Evolutionary conservation across 2,888 invertebrate genomes (phyloP), one percentile per base, ranked within the genome.

Genomic region (Selenia dentaria): DNA sequence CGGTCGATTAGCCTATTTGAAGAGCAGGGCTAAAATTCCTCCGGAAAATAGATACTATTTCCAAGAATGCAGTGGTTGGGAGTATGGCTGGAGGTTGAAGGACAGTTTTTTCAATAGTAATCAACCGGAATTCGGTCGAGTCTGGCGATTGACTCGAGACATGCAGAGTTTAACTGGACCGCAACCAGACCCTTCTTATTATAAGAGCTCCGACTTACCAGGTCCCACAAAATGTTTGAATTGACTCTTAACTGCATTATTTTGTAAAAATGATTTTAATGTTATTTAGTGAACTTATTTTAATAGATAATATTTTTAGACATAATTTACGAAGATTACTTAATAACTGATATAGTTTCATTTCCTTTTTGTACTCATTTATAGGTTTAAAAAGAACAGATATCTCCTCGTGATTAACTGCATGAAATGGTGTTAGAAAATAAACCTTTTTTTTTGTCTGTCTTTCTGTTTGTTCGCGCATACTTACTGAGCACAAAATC

Each of bases 31-130:
- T 36, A 62, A 57, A 39, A 64, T 64, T 2, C 10, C 49, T 9
- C 78, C 78, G 0, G 79, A 79, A 39, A 44, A 68, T 4, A 76
- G 69, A 47, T 80, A 64, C 40, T 79, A 80, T 36, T 75, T 75
- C 33, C 53, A 27, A 10, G 70, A 73, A 52, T 49, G 58, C 6
- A 52, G 33, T 37, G 67, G 60, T 0, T 71, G 70, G 71, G 59
- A 51, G 4, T 76, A 67, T 18, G 80, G 80, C 0, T 80, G 77
- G 77, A 62, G 79, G 26, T 24, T 74, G 18, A 50, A 49, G 0
- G 79, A 79, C 11, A 76, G 77, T 35, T 60, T 16, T 36, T 74
- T 76, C 26, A 41, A 43, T 0, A 60, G 13, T 1, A 45, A 58
- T 14, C 51, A 41, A 2, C 67, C 73, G 1, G 8, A 14, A 16